Evolutionary conservation across 2,113 vertebrate species (phyloP), one percentile per base, ranked within the genome.

Genomic region (Oxygymnocypris stewartii): DNA sequence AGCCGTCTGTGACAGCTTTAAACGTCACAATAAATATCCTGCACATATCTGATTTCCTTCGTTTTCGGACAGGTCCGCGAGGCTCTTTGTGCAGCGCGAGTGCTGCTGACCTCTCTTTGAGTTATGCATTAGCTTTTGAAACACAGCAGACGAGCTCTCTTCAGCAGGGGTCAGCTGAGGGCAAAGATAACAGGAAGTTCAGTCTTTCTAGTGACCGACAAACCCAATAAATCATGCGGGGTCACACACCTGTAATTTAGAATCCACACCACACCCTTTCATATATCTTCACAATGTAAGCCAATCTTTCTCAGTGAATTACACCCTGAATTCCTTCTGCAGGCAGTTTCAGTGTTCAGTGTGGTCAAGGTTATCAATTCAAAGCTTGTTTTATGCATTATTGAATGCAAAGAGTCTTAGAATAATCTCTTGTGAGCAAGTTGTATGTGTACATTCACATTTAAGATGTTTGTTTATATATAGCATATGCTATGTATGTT

Each of bases 171-270:
- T 84, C 82, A 84, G 65, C 82, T 9, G 69, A 84, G 82, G 82
- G 18, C 82, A 84, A 84, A 84, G 82, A 84, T 59, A 74, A 84
- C 82, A 84, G 82, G 82, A 84, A 84, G 82, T 84, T 84, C 82
- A 84, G 82, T 75, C 65, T 67, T 79, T 80, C 51, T 75, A 82
- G 67, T 47, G 67, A 47, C 47, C 67, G 79, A 82, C 54, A 76
- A 82, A 87, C 20, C 61, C 79, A 67, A 84, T 84, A 59, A 73
- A 84, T 84, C 82, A 84, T 1, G 13, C 40, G 14, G 77, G 79
- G 85, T 71, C 76, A 85, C 84, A 85, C 84, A 85, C 78, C 78
- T 73, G 85, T 57, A 71, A 71, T 69, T 69, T 14, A 73, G 40
- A 35, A 73, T 80, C 49, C 51, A 86, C 85, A 81, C 61, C 77